These are phyloP conservation scores for Eumaeus atala DNA, from an alignment of 1,140 invertebrate species.

Conservation along the genomic window DNA sequence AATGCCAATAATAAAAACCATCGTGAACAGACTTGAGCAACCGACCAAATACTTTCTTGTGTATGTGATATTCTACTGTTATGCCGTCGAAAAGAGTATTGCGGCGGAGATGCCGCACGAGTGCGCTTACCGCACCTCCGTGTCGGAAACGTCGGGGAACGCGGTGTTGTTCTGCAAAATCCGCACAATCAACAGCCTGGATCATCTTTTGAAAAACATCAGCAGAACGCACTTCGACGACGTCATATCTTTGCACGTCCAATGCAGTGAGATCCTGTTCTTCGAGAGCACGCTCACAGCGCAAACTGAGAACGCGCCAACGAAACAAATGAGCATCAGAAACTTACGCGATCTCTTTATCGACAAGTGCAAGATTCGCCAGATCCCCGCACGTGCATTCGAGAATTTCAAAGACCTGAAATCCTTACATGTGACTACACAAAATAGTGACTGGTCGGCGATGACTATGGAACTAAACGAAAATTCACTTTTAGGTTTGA, in stretches of 20 bases:
- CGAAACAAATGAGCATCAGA: conserved; percentile 57
- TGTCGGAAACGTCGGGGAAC: conserved; percentile 58
- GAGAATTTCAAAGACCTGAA: conserved; percentile 79
- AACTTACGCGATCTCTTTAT: conserved; percentile 81
- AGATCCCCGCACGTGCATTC: conserved; percentile 81
- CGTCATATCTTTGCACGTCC: conserved; percentile 79
- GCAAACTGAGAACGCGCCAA: conserved; percentile 42
- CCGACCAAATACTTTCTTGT: conserved; percentile 60
- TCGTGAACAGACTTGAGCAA: conserved; percentile 55
- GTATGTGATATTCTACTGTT: conserved; percentile 65
- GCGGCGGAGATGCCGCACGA: conserved; percentile 65
- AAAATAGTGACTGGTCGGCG: conserved; percentile 87
- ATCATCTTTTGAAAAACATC: conserved; percentile 64
- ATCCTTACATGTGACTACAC: conserved; percentile 81
- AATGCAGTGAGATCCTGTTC: conserved; percentile 87
- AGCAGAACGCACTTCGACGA: conserved; percentile 59
- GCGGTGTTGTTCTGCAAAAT: conserved; percentile 67
- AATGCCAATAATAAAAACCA: conserved; percentile 66
- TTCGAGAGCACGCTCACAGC: conserved; percentile 81
- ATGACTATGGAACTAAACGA: conserved; percentile 84
- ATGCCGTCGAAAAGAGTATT: conserved; percentile 48
- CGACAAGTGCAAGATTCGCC: conserved; percentile 86
- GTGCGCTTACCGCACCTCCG: conserved; percentile 61
- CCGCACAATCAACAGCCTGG: conserved; percentile 64
- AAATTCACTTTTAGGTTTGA: conserved; percentile 80